Percentiles rank a stretch among this genome's conserved stretches.
Evolutionary conservation across 2,113 vertebrate species (phyloP).

Genomic region (Sapajus apella): DNA sequence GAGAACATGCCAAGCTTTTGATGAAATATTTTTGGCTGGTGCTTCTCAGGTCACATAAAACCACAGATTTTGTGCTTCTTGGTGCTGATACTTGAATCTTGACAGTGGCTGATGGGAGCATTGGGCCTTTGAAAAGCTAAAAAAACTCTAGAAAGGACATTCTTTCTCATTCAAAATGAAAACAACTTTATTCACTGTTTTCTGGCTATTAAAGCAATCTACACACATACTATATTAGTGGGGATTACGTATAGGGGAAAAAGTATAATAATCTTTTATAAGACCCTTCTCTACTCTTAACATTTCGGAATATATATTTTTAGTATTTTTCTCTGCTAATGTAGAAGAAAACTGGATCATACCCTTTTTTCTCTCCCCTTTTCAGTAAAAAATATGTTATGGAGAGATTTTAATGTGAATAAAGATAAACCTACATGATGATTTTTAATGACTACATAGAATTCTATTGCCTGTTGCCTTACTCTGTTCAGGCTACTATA

Average conservation of each 20-base stretch:
- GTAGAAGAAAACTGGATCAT: neutral
- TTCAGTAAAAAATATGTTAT: neutral
- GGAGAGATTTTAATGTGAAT: neutral
- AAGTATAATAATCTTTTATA: neutral
- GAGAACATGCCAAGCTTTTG: neutral
- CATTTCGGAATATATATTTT: neutral
- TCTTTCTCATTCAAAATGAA: neutral
- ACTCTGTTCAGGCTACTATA: neutral
- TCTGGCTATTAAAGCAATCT: neutral
- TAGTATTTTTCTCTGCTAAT: neutral
- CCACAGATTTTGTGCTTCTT: neutral
- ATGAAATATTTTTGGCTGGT: neutral
- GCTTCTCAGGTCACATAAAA: neutral
- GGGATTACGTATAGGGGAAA: accelerated
- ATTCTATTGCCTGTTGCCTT: neutral
- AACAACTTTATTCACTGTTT: neutral
- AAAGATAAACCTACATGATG: neutral
- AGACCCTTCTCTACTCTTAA: neutral
- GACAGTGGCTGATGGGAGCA: neutral
- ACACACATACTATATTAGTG: neutral
- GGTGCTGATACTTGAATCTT: neutral
- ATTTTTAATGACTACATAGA: neutral
- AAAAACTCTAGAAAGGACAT: neutral
- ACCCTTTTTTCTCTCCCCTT: neutral
- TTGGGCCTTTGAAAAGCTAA: neutral